A percentile compares a stretch with the other conserved stretches of the same genome.
phyloP scores from a whole-genome alignment of 2,113 vertebrate genomes.

The Esox niger region DNA sequence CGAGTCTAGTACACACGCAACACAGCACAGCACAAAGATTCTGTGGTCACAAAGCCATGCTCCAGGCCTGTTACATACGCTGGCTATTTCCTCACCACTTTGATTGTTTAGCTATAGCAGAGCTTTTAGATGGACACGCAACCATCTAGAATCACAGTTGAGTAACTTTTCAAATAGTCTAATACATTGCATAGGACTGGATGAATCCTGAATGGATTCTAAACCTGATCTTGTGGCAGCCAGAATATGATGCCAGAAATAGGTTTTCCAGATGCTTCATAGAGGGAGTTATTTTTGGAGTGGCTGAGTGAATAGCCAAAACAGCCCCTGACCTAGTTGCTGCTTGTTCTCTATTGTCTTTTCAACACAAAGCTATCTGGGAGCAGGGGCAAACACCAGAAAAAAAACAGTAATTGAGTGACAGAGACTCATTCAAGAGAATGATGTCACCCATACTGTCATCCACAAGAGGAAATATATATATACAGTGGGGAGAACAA shows the following conservation, averaged over 20 bases:
- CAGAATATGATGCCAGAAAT: slow-evolving; percentile 3
- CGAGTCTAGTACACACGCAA: slow-evolving; percentile 7
- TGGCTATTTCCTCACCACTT: neutral
- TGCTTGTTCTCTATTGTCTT: slow-evolving; percentile 24
- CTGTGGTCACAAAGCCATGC: slow-evolving; percentile 31
- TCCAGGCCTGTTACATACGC: slow-evolving; percentile 3
- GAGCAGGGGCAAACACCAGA: slow-evolving; percentile 23
- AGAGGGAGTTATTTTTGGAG: slow-evolving; percentile 2
- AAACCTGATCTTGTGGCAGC: neutral
- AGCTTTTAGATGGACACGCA: neutral
- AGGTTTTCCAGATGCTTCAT: slow-evolving; percentile 51
- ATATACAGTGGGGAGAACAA: too few species aligned
- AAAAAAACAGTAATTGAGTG: slow-evolving; percentile 22
- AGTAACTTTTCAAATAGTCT: too few species aligned
- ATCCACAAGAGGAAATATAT: too few species aligned
- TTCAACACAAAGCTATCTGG: slow-evolving; percentile 22
- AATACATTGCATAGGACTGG: too few species aligned
- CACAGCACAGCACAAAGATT: slow-evolving; percentile 11
- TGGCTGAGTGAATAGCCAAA: slow-evolving; percentile 10
- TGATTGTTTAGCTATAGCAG: too few species aligned
- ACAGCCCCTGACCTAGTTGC: slow-evolving; percentile 14
- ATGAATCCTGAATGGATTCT: neutral
- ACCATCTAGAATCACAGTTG: neutral
- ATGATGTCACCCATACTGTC: slow-evolving; percentile 8
- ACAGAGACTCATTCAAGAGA: neutral